Evolutionary conservation across 2,113 vertebrate genomes (phyloP).

Genomic region (Sceloporus tristichus): DNA sequence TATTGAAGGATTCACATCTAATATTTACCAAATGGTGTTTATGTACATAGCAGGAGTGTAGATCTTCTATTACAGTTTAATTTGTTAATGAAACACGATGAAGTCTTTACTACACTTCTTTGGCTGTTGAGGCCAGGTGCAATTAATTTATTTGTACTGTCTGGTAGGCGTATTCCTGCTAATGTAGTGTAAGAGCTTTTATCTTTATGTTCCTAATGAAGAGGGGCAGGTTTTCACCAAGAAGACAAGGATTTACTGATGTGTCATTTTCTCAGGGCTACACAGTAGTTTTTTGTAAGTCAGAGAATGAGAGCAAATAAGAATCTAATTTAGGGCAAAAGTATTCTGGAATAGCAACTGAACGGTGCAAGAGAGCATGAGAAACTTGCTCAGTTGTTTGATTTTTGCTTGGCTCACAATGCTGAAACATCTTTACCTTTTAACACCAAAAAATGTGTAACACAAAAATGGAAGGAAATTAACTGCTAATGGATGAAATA

Average conservation of each 20-base stretch:
- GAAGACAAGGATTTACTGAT: constrained; percentile 76
- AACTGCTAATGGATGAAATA: constrained; percentile 15
- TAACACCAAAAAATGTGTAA: constrained; percentile 17
- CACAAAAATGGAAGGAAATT: constrained; percentile 1
- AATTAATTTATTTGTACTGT: constrained; percentile 85
- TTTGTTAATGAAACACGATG: constrained; percentile 84
- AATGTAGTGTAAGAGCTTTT: constrained; percentile 83
- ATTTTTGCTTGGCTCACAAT: constrained; percentile 34
- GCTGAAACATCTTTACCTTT: constrained; percentile 23
- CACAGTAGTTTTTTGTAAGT: constrained; percentile 74
- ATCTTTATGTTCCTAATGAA: constrained; percentile 84
- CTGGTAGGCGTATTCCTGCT: constrained; percentile 80
- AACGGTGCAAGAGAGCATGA: background rate
- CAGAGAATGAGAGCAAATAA: constrained; percentile 68
- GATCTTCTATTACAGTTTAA: constrained; percentile 76
- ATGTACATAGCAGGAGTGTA: constrained; percentile 61
- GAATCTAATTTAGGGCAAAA: constrained; percentile 61
- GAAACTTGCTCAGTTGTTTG: constrained; percentile 38
- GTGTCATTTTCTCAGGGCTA: constrained; percentile 76
- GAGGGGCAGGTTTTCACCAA: constrained; percentile 80
- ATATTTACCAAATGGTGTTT: constrained; percentile 40
- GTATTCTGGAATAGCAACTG: constrained; percentile 52
- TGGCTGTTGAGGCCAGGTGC: constrained; percentile 78
- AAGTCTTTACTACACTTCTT: constrained; percentile 74
- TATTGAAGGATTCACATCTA: constrained; percentile 7